Evolutionary conservation across 2,113 vertebrate species (phyloP).

Genomic region (Columba livia): DNA sequence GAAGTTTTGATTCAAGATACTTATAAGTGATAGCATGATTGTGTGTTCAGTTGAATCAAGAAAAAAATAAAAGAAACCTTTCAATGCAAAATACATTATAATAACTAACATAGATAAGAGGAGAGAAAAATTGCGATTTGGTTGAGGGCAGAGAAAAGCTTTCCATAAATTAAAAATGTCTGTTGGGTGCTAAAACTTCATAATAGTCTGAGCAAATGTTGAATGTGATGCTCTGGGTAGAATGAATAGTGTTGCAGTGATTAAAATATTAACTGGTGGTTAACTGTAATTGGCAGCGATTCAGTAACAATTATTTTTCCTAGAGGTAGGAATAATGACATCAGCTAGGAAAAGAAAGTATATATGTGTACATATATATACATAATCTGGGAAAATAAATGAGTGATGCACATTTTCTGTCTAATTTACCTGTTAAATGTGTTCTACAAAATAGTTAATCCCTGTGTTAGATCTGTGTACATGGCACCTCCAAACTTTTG

Average conservation of each 20-base stretch:
- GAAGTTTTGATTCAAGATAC: constrained; percentile 52
- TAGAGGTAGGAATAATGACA: neutral
- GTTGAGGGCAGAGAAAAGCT: neutral
- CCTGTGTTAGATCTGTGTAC: accelerated
- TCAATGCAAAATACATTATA: constrained; percentile 4
- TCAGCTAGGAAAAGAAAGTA: neutral
- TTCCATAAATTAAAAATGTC: constrained; percentile 7
- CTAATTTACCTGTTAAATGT: neutral
- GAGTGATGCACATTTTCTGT: neutral
- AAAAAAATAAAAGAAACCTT: neutral
- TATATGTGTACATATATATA: too few relatives aligned
- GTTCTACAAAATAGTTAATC: neutral
- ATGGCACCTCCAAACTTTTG: neutral
- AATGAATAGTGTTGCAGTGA: constrained; percentile 1
- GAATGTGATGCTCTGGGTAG: neutral
- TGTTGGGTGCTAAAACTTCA: neutral
- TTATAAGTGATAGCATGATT: constrained; percentile 32
- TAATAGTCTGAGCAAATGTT: neutral
- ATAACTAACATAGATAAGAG: constrained; percentile 16
- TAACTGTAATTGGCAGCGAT: neutral
- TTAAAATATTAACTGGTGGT: constrained; percentile 26
- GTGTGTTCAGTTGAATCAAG: neutral
- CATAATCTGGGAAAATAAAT: neutral
- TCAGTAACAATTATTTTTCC: neutral
- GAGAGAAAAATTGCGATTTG: neutral